Percentiles rank a stretch among this genome's conserved stretches.
Conservation (phyloP, 1,140 invertebrate species). For the Drosophila ohnishii region DNA sequence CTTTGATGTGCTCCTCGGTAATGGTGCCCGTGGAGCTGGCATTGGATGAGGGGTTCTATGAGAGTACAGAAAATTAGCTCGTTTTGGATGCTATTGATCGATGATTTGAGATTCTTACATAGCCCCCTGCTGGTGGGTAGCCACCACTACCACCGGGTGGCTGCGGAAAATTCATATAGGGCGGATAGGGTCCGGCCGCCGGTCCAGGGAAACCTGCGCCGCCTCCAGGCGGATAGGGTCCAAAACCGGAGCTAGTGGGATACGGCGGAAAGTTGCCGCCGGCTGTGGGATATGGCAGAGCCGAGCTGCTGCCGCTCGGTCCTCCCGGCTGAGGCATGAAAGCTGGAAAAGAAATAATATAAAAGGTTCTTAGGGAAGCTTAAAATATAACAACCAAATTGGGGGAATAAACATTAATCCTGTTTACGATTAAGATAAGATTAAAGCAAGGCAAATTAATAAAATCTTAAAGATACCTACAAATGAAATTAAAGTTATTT, state of each 20-base stretch:
- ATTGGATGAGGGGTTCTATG: conserved; percentile 59
- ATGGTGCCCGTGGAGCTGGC: conserved; percentile 88
- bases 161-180: conserved; percentile 83
- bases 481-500: neutral
- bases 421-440: neutral
- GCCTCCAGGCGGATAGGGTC: conserved; percentile 61
- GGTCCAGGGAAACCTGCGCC: conserved; percentile 28
- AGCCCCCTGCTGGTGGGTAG: conserved; percentile 80
- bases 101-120: conserved; percentile 50
- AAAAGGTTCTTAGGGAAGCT: neutral
- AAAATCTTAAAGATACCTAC: neutral
- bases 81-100: neutral
- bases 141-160: conserved; percentile 72
- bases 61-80: neutral
- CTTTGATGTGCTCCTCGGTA: conserved; percentile 96
- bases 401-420: neutral
- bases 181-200: conserved; percentile 77
- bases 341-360: conserved; percentile 30
- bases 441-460: neutral
- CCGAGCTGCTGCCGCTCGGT: conserved; percentile 42
- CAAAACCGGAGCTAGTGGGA: conserved; percentile 66
- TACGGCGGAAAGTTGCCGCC: conserved; percentile 71
- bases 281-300: conserved; percentile 69
- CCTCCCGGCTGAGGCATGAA: conserved; percentile 67
- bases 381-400: too few species aligned